Evolutionary conservation across 2,113 vertebrate species (phyloP), one percentile per base, ranked within the genome.

Genomic region (Centropus bengalensis): DNA sequence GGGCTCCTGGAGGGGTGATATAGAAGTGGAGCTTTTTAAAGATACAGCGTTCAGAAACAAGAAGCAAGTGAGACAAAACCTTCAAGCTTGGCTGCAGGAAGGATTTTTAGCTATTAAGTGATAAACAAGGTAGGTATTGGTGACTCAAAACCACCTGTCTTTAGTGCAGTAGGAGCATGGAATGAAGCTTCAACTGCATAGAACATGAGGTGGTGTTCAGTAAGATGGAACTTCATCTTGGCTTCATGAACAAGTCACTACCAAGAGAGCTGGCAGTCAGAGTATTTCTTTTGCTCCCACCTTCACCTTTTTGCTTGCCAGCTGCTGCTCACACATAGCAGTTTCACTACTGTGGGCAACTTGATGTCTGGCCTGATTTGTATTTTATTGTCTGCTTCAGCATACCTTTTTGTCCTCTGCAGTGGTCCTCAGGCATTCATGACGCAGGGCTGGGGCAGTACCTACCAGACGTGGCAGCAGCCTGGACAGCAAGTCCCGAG

Each of bases 401-500:
- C 14, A 1, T 88, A 86, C 51, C 60, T 91, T 91, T 86, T 69
- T 96, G 70, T 98, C 74, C 33, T 77, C 92, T 87, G 20, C 97
- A 99, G 99, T 75, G 98, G 99, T 58, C 98, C 98, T 96, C 99
- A 99, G 94, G 98, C 99, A 8, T 99, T 99, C 95, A 98, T 99
- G 99, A 98, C 99, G 2, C 99, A 99, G 96, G 99, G 99, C 88
- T 99, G 99, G 99, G 99, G 99, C 54, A 98, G 98, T 70, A 98
- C 99, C 94, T 99, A 99, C 98, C 99, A 99, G 97, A 98, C 99
- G 12, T 99, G 99, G 99, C 99, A 99, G 97, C 98, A 99, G 94
- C 99, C 99, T 93, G 95, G 98, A 80, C 99, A 99, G 85, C 99
- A 99, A 98, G 98, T 99, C 83, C 99, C 99, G 97, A 98, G 99